A percentile compares a stretch with the other conserved stretches of the same genome.
Conservation (phyloP, 2,113 vertebrate genomes). For the Desmodus rotundus region DNA sequence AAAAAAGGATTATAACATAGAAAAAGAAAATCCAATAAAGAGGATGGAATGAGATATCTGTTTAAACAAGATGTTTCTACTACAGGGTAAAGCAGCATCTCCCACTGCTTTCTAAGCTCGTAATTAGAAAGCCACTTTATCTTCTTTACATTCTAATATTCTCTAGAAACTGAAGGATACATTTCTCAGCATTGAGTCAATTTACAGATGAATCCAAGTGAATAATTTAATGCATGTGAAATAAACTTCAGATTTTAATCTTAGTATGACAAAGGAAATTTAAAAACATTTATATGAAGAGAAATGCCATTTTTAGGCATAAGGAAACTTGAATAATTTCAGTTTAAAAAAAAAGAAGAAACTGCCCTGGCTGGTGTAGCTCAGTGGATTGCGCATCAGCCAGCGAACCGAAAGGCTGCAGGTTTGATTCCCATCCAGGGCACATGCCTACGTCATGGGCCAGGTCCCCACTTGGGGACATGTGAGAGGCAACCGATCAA, state of each 20-base stretch:
- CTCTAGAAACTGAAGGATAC: background rate
- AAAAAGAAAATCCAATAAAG: slow-evolving; percentile 56
- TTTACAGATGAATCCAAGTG: slow-evolving; percentile 32
- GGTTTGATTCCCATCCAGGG: too few species aligned
- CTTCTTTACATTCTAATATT: slow-evolving; percentile 38
- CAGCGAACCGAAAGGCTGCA: too few species aligned
- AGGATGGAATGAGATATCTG: slow-evolving; percentile 45
- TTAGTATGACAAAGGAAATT: slow-evolving; percentile 40
- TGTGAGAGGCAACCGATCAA: too few species aligned
- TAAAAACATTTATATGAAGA: slow-evolving; percentile 58
- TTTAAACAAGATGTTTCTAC: slow-evolving; percentile 17
- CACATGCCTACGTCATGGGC: too few species aligned
- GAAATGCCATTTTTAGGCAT: slow-evolving; percentile 64
- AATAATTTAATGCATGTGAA: slow-evolving; percentile 48
- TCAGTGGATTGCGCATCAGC: too few species aligned
- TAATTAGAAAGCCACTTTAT: background rate
- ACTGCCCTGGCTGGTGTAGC: background rate
- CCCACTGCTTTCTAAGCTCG: slow-evolving; percentile 35
- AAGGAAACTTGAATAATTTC: slow-evolving; percentile 41
- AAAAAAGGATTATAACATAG: slow-evolving; percentile 31
- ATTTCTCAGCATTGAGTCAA: slow-evolving; percentile 8
- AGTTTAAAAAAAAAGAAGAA: slow-evolving; percentile 32
- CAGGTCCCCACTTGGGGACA: too few species aligned
- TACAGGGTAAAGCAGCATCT: slow-evolving; percentile 28
- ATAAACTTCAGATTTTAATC: slow-evolving; percentile 48